phyloP scores from a whole-genome alignment of 1,140 invertebrate genomes.

The Sogatella furcifera region DNA sequence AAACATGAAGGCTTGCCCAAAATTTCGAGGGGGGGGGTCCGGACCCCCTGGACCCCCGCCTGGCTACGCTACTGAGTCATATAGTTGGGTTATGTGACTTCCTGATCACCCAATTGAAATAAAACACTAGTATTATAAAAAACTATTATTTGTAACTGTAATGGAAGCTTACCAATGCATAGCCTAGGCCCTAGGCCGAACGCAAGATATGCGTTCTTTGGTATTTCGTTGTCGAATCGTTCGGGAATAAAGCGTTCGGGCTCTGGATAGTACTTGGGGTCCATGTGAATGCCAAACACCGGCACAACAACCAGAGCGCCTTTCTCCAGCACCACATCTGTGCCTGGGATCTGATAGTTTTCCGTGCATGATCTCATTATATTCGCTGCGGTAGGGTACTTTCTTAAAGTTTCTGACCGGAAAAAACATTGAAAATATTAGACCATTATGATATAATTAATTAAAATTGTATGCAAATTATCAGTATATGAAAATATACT shows the following conservation, averaged over 20 bases:
- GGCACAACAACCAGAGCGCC: conserved; percentile 38
- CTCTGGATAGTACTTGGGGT: conserved; percentile 45
- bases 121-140: too few relatives aligned
- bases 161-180: conserved; percentile 40
- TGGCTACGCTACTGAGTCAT: too few relatives aligned
- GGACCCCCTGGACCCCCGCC: too few relatives aligned
- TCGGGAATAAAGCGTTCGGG: conserved; percentile 54
- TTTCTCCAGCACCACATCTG: conserved; percentile 34
- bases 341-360: conserved; percentile 37
- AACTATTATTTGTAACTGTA: too few relatives aligned
- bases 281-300: conserved; percentile 36
- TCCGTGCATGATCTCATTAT: conserved; percentile 34
- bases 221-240: conserved; percentile 35
- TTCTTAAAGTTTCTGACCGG: too few relatives aligned
- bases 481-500: too few relatives aligned
- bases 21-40: too few relatives aligned
- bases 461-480: not conserved
- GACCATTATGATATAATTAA: not conserved
- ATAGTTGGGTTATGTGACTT: too few relatives aligned
- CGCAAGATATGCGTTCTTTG: conserved; percentile 36
- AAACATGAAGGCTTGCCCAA: too few relatives aligned
- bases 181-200: conserved; percentile 46
- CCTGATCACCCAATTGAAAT: too few relatives aligned
- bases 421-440: not conserved
- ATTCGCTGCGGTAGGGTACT: not conserved